These are phyloP conservation scores for Apteryx owenii DNA, from an alignment of 2,113 vertebrate species.

Conservation along the genomic window DNA sequence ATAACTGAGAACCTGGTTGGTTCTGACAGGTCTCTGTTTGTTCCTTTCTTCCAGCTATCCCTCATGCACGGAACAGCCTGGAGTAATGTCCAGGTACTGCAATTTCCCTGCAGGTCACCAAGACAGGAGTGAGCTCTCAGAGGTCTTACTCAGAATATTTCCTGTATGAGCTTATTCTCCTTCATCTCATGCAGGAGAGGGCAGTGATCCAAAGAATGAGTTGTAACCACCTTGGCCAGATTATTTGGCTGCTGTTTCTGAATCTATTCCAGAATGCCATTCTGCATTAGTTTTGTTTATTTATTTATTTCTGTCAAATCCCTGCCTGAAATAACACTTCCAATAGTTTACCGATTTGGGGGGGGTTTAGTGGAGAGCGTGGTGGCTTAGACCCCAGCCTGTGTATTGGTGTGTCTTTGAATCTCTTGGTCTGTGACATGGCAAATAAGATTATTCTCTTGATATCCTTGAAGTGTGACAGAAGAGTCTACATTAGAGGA, in stretches of 20 bases:
- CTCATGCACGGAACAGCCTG: not conserved
- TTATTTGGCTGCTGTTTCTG: constrained; percentile 3
- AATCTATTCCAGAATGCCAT: not conserved
- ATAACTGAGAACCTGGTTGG: not conserved
- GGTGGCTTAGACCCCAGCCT: not conserved
- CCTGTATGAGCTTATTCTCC: not conserved
- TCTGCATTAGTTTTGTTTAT: not conserved
- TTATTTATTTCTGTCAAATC: not conserved
- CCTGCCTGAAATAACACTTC: constrained; percentile 14
- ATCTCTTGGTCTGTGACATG: not conserved
- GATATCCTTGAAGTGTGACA: constrained; percentile 33
- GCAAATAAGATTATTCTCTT: constrained; percentile 45
- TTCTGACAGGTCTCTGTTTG: not conserved
- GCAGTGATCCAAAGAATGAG: not conserved
- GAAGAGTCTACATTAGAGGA: not conserved
- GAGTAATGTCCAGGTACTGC: not conserved
- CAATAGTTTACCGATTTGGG: not conserved
- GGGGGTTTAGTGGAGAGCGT: not conserved
- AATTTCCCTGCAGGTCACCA: not conserved
- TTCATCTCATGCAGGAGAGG: not conserved
- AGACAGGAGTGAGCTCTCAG: not conserved
- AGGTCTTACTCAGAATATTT: not conserved
- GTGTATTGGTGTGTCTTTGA: not conserved
- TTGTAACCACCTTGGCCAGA: not conserved
- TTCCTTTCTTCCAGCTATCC: not conserved